A percentile compares a stretch with the other conserved stretches of the same genome.
Conservation (phyloP, 2,113 vertebrate species). For the Scopus umbretta region DNA sequence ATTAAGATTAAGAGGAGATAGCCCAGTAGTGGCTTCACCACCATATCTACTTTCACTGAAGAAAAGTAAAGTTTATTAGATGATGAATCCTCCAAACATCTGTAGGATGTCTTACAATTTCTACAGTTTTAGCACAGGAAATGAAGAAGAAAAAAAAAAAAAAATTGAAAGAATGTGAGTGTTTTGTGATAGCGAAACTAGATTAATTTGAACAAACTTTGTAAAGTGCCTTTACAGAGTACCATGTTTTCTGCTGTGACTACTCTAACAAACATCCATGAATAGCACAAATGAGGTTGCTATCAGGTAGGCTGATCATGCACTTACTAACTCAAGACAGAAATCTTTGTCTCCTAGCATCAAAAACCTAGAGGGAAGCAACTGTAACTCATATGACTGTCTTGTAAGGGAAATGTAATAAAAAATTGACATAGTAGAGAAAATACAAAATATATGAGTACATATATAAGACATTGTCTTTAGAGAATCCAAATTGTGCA, state of each 20-base stretch:
- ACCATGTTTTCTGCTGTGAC: neutral
- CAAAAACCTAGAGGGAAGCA: neutral
- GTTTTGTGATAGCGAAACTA: neutral
- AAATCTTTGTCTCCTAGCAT: neutral
- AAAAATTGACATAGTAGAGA: neutral
- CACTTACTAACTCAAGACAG: neutral
- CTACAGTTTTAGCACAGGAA: neutral
- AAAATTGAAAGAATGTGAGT: neutral
- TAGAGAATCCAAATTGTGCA: neutral
- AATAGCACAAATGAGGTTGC: neutral
- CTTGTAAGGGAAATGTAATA: neutral
- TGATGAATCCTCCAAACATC: neutral
- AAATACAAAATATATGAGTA: neutral
- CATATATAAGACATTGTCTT: neutral
- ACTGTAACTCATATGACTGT: neutral
- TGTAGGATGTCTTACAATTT: neutral
- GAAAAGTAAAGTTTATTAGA: neutral
- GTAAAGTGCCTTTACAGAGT: neutral
- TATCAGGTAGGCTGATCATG: neutral
- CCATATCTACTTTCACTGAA: neutral
- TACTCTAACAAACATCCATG: neutral
- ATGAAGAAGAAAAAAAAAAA: neutral
- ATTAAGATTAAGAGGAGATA: neutral
- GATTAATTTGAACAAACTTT: neutral
- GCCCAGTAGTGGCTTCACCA: neutral